Base-by-base conservation (phyloP, 2,797 vertebrate genomes). In the Psittacula derbiana region DNA sequence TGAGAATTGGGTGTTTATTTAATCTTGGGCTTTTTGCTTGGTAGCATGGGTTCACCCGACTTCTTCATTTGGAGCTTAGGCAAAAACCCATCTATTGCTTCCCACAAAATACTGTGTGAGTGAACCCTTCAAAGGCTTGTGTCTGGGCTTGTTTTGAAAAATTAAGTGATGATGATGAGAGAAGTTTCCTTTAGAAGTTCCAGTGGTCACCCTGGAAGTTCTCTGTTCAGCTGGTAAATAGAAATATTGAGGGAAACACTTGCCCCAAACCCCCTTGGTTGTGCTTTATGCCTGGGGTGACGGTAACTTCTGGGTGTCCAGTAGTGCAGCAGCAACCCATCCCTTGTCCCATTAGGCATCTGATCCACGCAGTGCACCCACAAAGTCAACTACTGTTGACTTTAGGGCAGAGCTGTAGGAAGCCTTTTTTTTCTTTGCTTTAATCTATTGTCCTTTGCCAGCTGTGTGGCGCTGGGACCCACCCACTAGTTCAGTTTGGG, bases 331-430 rank as follows among this genome's bases (percentile, higher is more conserved):
- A 69, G 69, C 36, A 20, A 16, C 31, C 16, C 2, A 1, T 40
- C 33, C 25, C 11, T 43, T 43, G 36, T 52, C 44, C 43, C 12
- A 2, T 40, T 40, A 24, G 17, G 25, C 43, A 18, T 21, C 46
- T 1, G 1, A 8, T 72, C 12, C 1, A 2, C 67, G 49, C n/a
- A 10, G 19, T 4, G 21, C 3, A 2, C 18, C 80, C 61, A 57
- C n/a, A 16, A 4, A 31, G 21, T 24, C 67, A 28, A 2, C 3
- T 43, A 3, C 11, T 23, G 43, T 74, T 74, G 38, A n/a, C 50
- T 65, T 70, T 4, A 44, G 86, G 71, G n/a, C 41, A 44, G 33
- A 76, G 24, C 60, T 65, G 41, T 40, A 65, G 66, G 70, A 81
- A 85, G 65, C 8, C 11, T 18, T 57, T 43, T 58, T 79, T 31